Percentiles rank a stretch among this genome's conserved stretches.
phyloP scores from a whole-genome alignment of 2,888 invertebrate genomes.

The Drosophila greeni region DNA sequence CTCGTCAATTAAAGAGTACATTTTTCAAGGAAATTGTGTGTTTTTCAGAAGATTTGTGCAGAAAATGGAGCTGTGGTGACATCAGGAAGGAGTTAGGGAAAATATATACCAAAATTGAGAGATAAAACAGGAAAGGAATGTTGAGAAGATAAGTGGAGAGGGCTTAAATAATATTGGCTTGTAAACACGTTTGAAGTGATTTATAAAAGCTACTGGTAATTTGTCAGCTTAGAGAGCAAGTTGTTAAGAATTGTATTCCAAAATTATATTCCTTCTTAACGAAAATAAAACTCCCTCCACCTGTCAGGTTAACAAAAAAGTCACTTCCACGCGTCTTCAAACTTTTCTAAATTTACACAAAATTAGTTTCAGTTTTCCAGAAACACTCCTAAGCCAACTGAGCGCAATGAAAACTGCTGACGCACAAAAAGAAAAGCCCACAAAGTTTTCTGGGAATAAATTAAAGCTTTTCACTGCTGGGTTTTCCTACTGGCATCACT shows the following conservation, averaged over 20 bases:
- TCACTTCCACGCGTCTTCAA: background rate
- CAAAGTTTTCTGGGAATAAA: constrained; percentile 4
- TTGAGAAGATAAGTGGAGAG: background rate
- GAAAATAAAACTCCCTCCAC: background rate
- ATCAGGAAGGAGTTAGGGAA: background rate
- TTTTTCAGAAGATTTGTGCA: background rate
- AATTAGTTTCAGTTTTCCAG: background rate
- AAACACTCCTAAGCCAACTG: constrained; percentile 17
- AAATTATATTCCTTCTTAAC: background rate
- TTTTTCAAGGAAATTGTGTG: constrained; percentile 2
- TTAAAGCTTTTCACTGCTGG: background rate
- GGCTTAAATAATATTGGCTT: background rate
- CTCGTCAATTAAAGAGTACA: constrained; percentile 56
- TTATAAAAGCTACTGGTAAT: background rate
- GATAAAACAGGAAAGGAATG: background rate
- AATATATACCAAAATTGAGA: background rate
- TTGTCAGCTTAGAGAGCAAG: too few species aligned
- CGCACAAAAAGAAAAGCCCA: constrained; percentile 5
- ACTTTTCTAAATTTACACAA: background rate
- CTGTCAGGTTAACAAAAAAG: background rate
- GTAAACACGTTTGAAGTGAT: background rate
- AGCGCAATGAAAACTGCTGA: constrained; percentile 13
- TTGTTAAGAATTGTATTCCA: too few species aligned
- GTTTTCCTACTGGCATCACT: background rate
- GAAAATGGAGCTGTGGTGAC: background rate